Base-by-base conservation (phyloP, 2,888 invertebrate species). In the Megamerina dolium region DNA sequence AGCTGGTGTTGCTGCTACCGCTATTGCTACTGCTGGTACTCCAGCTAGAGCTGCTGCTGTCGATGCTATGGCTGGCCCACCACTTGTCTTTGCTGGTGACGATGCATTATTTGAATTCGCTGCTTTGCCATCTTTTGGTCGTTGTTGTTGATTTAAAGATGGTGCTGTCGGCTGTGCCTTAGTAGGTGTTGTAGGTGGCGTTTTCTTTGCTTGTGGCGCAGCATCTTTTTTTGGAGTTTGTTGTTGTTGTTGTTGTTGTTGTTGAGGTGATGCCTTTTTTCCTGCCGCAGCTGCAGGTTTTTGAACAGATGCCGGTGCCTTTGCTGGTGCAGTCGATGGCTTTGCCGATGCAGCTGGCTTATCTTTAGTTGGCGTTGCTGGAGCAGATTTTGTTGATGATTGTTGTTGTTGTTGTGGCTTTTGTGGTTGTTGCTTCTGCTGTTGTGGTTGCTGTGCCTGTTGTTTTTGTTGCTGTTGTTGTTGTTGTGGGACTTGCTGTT, bases 161-260 rank as follows among this genome's bases (percentile, higher is more conserved):
- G 47, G 49, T 6, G 50, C 37, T 39, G 45, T 27, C 5, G 88
- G 64, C 92, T 78, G 59, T 88, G 90, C 67, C 94, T 94, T n/a
- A 90, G 86, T 16, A 92, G 69, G 94, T 93, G 70, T 95, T 94
- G 71, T 87, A 91, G 58, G 94, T 13, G 41, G 14, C 39, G 35
- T 20, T n/a, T 39, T 26, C 12, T 20, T 37, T 72, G 69, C 84
- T 94, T 75, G 67, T 91, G 93, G 63, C 85, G 88, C 64, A 92
- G 78, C 57, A 88, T 89, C 23, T 20, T 26, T 29, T 20, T 17
- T 42, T 12, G 16, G 5, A 18, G 13, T 66, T 93, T 94, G 10
- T 89, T 87, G 17, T 21, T 93, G 70, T 94, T 93, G 72, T 87
- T 91, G 60, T 10, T 6, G 23, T 23, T 23, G 23, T 23, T 6